Evolutionary conservation across 2,797 vertebrate genomes (phyloP).

Genomic region (Smutsia temminckii): DNA sequence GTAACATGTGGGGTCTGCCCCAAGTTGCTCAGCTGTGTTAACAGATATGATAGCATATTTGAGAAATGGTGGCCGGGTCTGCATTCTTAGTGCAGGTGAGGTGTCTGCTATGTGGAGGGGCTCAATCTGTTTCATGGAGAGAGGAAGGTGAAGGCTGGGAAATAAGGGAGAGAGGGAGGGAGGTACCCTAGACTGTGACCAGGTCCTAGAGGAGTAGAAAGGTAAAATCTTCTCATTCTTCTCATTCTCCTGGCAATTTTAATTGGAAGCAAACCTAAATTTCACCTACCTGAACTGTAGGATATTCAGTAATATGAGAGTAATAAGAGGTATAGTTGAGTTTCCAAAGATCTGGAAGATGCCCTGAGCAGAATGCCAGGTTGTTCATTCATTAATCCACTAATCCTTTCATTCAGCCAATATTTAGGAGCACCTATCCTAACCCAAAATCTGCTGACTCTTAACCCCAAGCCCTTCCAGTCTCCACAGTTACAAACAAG

Average conservation of each 20-base stretch:
- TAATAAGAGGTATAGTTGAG: not conserved
- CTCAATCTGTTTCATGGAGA: rapidly evolving
- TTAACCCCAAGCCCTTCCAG: not conserved
- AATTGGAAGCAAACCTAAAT: not conserved
- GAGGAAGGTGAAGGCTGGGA: no score
- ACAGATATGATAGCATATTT: not conserved
- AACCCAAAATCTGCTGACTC: not conserved
- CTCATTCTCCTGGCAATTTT: not conserved
- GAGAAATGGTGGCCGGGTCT: rapidly evolving
- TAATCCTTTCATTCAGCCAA: not conserved
- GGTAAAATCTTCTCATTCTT: rapidly evolving
- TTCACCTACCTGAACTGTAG: not conserved
- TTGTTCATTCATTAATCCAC: not conserved
- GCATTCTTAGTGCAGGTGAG: rapidly evolving
- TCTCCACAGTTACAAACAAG: not conserved
- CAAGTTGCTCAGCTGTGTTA: not conserved
- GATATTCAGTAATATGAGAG: not conserved
- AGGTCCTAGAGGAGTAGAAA: not conserved
- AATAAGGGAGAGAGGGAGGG: rapidly evolving
- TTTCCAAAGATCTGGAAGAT: not conserved
- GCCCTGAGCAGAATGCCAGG: not conserved
- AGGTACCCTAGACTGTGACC: not conserved
- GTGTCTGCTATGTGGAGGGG: rapidly evolving
- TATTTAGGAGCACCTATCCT: not conserved
- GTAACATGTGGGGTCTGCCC: not conserved